Evolutionary conservation across 2,113 vertebrate species (phyloP), one percentile per base, ranked within the genome.

Genomic region (Pseudolaguvia tuberculata): DNA sequence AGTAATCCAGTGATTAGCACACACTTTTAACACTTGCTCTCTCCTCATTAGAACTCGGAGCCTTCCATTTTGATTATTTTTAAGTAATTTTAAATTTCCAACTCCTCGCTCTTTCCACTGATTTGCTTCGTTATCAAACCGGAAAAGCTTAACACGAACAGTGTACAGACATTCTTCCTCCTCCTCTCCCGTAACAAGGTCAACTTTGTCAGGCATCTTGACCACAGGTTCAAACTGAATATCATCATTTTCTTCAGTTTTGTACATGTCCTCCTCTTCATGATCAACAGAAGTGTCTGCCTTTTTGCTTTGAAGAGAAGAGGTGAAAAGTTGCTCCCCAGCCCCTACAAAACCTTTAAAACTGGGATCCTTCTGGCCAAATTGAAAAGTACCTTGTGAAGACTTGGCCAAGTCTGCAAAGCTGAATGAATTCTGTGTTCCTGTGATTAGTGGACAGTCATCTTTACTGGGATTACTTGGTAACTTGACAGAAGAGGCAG

Each of bases 91-190:
- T 59, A 99, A 87, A 73, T 90, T 88, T 9, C 97, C 97, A 13
- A 99, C 93, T 0, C 97, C 97, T 8, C 97, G 91, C 85, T 99
- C 96, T 86, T 99, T 99, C 97, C 97, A 99, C 82, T 99, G 96
- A 85, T 94, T 91, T 63, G 83, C 90, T 83, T 88, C 88, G 51
- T 90, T 14, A 87, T 99, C 97, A 87, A 99, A 99, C 70, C 96
- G 88, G 85, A 97, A 99, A 4, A 99, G 88, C 78, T 99, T 99
- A 20, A 96, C 92, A 79, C 95, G 91, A 77, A 98, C 94, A 9
- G 92, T 94, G 66, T 99, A 98, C 0, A 98, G 88, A 63, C 92
- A 90, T 69, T 90, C 92, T 75, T 99, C 97, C 81, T 98, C 94
- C 79, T 99, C 97, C 84, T 99, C 97, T 31, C 97, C 96, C 0